Percentiles rank a stretch among this genome's conserved stretches.
Conservation (phyloP, 1,140 invertebrate genomes). For the Oncopeltus fasciatus region DNA sequence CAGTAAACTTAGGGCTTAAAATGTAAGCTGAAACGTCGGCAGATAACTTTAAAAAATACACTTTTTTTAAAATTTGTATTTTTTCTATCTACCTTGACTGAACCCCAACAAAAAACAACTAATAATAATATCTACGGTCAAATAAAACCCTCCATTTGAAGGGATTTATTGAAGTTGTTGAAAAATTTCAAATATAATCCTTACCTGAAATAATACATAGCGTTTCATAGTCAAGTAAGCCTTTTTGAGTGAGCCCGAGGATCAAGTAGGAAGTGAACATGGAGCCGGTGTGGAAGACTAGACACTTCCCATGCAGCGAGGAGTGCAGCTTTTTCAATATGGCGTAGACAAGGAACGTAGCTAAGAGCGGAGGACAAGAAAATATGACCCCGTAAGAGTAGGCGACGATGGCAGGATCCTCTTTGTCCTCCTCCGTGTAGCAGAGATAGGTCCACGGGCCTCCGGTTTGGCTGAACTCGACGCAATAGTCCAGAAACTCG, state of each 20-base stretch:
- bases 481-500: not conserved
- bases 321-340: slow-evolving; percentile 51
- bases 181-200: not conserved
- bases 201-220: not conserved
- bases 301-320: slow-evolving; percentile 46
- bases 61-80: no score
- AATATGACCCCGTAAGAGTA: slow-evolving; percentile 42
- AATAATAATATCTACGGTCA: no score
- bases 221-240: not conserved
- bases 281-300: slow-evolving; percentile 27
- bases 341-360: slow-evolving; percentile 53
- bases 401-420: not conserved
- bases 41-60: no score
- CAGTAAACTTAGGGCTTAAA: no score
- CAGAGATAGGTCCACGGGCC: not conserved
- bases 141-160: no score
- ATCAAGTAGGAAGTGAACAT: not conserved
- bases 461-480: not conserved
- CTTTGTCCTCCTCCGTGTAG: not conserved
- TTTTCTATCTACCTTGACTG: no score
- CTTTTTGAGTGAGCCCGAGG: not conserved
- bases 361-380: slow-evolving; percentile 52
- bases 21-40: no score
- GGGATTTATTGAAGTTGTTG: no score
- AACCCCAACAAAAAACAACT: no score